Conservation (phyloP, 2,113 vertebrate genomes). For the Glaucomys volans region DNA sequence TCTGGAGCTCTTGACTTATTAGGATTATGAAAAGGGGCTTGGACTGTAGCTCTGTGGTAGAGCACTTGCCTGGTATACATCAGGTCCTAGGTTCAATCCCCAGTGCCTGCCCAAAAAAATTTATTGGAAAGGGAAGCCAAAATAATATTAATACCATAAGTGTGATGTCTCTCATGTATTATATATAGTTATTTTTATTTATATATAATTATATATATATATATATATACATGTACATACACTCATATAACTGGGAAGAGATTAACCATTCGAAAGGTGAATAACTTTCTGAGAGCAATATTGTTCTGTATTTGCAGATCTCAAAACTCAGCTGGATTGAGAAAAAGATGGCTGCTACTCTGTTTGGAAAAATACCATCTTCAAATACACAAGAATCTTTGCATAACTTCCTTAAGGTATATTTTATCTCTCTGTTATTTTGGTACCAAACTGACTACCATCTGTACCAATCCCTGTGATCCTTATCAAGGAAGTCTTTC, state of each 20-base stretch:
- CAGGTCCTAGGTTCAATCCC: no score
- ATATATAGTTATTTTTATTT: neutral
- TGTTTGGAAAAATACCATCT: conserved; percentile 95
- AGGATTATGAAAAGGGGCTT: conserved; percentile 5
- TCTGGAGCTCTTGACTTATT: neutral
- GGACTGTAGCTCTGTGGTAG: no score
- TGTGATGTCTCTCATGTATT: neutral
- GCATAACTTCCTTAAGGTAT: conserved; percentile 94
- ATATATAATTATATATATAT: neutral
- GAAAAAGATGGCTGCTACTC: conserved; percentile 94
- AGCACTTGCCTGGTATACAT: no score
- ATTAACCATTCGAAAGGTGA: neutral
- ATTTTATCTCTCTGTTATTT: conserved; percentile 58
- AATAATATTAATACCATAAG: neutral
- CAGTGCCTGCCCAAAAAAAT: no score
- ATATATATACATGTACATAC: neutral
- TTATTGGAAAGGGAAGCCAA: neutral
- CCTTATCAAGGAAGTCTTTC: neutral
- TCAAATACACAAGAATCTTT: conserved; percentile 94
- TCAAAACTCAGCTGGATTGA: conserved; percentile 97
- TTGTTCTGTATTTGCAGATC: conserved; percentile 87
- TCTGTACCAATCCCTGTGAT: neutral
- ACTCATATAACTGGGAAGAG: neutral
- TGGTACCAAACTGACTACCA: neutral
- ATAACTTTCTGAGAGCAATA: neutral